Conservation (phyloP, 2,113 vertebrate genomes). For the Hypocryptadius cinnamomeus region DNA sequence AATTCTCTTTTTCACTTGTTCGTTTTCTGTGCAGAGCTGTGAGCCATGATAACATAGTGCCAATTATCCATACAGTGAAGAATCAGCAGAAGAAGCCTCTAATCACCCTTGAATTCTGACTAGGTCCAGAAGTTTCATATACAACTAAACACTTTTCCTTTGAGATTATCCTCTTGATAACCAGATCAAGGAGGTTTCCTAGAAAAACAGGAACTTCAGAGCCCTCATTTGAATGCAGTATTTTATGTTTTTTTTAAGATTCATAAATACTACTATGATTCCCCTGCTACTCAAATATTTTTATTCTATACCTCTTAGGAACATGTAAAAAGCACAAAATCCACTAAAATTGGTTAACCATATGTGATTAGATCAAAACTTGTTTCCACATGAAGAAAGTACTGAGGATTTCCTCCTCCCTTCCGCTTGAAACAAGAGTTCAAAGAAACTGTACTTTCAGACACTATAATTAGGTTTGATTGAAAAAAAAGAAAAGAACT, state of each 20-base stretch:
- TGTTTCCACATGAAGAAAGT: neutral
- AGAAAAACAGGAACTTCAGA: neutral
- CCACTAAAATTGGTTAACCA: neutral
- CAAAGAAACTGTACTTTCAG: neutral
- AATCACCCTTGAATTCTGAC: neutral
- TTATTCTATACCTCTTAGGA: neutral
- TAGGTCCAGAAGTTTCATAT: neutral
- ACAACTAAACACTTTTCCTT: neutral
- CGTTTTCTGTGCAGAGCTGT: neutral
- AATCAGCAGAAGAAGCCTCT: neutral
- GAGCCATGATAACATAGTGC: neutral
- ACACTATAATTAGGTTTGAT: slow-evolving; percentile 33
- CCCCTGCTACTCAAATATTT: neutral
- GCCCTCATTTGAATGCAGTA: neutral
- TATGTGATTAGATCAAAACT: neutral
- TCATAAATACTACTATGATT: neutral
- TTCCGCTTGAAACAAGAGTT: neutral
- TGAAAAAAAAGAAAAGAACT: neutral
- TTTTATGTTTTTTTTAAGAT: neutral
- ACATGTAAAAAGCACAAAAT: neutral
- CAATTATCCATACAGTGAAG: neutral
- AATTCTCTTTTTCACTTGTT: neutral
- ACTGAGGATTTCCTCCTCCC: neutral
- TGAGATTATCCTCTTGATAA: neutral
- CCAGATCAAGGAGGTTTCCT: neutral